These are phyloP conservation scores for Cryptocheilus praepositus DNA, from an alignment of 2,888 invertebrate genomes.

Conservation along the genomic window DNA sequence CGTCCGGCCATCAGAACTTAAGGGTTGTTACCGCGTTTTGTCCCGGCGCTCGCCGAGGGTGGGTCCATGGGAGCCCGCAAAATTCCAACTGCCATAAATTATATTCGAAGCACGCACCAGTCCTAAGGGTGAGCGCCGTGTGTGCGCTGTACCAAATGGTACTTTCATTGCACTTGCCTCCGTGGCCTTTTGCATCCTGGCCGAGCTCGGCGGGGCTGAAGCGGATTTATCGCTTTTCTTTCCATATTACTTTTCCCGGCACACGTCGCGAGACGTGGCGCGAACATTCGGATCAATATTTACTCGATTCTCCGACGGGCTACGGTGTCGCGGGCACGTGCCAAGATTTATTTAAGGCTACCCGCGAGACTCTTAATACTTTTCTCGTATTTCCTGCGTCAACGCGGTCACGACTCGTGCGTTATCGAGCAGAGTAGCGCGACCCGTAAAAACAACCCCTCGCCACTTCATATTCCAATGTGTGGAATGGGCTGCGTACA, in stretches of 20 bases:
- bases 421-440: no score
- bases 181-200: conserved; percentile 61
- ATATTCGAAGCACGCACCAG: conserved; percentile 67
- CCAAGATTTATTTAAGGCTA: conserved; percentile 33
- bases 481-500: no score
- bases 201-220: conserved; percentile 17
- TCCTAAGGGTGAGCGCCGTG: conserved; percentile 53
- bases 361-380: not conserved
- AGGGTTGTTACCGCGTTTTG: conserved; percentile 47
- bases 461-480: no score
- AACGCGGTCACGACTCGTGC: no score
- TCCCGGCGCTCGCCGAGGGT: conserved; percentile 30
- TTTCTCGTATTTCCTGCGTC: not conserved
- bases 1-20: conserved; percentile 43
- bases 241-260: conserved; percentile 28
- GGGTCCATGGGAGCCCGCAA: conserved; percentile 46
- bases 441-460: no score
- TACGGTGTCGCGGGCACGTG: conserved; percentile 23
- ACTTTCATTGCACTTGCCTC: conserved; percentile 69
- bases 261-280: no score
- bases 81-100: conserved; percentile 67
- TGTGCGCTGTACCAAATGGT: conserved; percentile 65
- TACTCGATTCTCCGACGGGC: conserved; percentile 13
- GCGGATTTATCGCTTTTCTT: conserved; percentile 62
- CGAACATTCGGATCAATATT: not conserved